phyloP scores from a whole-genome alignment of 2,888 invertebrate genomes.

The Scrobipalpa costella region DNA sequence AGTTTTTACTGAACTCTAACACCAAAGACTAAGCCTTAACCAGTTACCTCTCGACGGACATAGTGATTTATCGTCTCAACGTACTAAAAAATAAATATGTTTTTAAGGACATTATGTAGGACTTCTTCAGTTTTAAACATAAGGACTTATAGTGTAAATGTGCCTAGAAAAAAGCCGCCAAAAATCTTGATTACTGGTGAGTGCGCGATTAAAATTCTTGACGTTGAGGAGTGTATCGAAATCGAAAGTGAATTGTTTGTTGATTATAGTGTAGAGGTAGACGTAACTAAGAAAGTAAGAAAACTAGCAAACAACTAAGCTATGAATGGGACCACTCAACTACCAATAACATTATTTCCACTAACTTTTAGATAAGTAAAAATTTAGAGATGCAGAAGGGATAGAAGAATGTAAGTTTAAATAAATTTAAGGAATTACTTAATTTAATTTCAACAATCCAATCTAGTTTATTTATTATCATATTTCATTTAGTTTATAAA shows the following conservation, averaged over 20 bases:
- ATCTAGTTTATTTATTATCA: too few species aligned
- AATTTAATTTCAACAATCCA: too few species aligned
- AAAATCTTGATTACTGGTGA: slow-evolving; percentile 82
- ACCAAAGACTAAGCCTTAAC: slow-evolving; percentile 44
- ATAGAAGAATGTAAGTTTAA: too few species aligned
- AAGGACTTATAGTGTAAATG: slow-evolving; percentile 56
- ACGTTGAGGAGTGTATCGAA: slow-evolving; percentile 14
- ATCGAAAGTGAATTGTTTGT: slow-evolving; percentile 23
- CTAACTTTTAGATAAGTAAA: too few species aligned
- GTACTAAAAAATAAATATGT: slow-evolving; percentile 38
- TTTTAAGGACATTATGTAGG: slow-evolving; percentile 56
- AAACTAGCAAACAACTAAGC: background rate
- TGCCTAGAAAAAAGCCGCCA: slow-evolving; percentile 59
- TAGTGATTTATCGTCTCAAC: slow-evolving; percentile 55
- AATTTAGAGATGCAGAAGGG: too few species aligned
- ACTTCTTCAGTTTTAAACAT: slow-evolving; percentile 49
- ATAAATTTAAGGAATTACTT: too few species aligned
- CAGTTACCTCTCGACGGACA: slow-evolving; percentile 59
- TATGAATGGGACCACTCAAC: background rate
- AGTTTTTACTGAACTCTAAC: slow-evolving; percentile 50
- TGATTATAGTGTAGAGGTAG: background rate
- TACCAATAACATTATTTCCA: too few species aligned
- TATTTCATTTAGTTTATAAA: too few species aligned
- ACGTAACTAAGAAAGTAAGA: slow-evolving; percentile 3
- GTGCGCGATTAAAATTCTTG: slow-evolving; percentile 37